Conservation (phyloP, 2,888 invertebrate genomes). For the Onthophagus sagittarius region DNA sequence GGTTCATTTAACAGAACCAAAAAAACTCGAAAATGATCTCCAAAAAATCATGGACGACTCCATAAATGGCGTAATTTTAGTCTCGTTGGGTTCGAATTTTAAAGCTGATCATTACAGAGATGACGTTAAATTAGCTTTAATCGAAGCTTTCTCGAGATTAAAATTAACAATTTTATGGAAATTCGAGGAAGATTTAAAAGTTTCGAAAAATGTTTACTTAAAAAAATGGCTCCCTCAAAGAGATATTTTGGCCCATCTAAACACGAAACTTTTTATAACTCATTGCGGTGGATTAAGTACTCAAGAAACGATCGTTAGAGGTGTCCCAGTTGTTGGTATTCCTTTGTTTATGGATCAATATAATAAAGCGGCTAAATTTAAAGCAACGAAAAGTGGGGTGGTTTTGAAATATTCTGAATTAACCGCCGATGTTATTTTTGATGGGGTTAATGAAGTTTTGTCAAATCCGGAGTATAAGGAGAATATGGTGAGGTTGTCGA, state of each 20-base stretch:
- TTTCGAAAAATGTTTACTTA: slow-evolving; percentile 41
- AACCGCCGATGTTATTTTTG: slow-evolving; percentile 27
- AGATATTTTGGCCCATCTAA: slow-evolving; percentile 37
- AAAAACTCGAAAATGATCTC: slow-evolving; percentile 32
- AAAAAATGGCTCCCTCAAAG: slow-evolving; percentile 44
- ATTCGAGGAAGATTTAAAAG: slow-evolving; percentile 36
- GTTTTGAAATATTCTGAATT: slow-evolving; percentile 29
- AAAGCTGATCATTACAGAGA: slow-evolving; percentile 32
- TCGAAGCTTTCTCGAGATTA: slow-evolving; percentile 39
- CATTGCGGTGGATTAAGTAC: slow-evolving; percentile 36
- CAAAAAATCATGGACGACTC: slow-evolving; percentile 26
- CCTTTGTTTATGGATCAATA: slow-evolving; percentile 41
- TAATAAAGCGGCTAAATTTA: slow-evolving; percentile 36
- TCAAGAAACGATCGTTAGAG: slow-evolving; percentile 34
- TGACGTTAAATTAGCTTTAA: slow-evolving; percentile 31
- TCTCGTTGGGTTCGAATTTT: slow-evolving; percentile 42
- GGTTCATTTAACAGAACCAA: slow-evolving; percentile 36
- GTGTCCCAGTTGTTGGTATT: slow-evolving; percentile 34
- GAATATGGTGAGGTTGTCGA: too few species aligned
- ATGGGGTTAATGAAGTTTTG: slow-evolving; percentile 31
- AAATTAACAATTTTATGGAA: slow-evolving; percentile 43
- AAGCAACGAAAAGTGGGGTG: slow-evolving; percentile 31
- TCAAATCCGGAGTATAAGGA: slow-evolving; percentile 33
- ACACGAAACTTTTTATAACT: slow-evolving; percentile 32
- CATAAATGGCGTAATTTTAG: slow-evolving; percentile 39